Percentiles rank a stretch among this genome's conserved stretches.
Conservation (phyloP, 2,888 invertebrate genomes). For the Pachliopta kotzebuea region DNA sequence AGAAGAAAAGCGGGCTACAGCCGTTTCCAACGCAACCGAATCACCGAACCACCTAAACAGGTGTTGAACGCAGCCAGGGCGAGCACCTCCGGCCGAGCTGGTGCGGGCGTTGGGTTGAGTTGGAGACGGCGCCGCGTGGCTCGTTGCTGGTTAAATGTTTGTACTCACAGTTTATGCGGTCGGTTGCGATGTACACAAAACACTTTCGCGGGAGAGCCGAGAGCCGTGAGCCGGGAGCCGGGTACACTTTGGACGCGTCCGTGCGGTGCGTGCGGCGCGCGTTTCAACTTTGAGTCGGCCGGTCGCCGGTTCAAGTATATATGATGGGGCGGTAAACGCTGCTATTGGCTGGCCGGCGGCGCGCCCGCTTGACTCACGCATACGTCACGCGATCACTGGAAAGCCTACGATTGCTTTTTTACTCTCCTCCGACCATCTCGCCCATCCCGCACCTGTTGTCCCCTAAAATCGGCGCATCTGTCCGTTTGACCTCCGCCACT, state of each 20-base stretch:
- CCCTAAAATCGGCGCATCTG: conserved; percentile 19
- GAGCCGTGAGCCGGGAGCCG: conserved; percentile 30
- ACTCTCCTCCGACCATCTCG: conserved; percentile 30
- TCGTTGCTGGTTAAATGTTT: conserved; percentile 24
- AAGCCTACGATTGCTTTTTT: conserved; percentile 52
- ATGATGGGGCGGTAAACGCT: conserved; percentile 50
- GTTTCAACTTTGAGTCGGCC: conserved; percentile 57
- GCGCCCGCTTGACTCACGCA: conserved; percentile 56
- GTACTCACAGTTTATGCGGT: conserved; percentile 60
- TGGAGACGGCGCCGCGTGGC: conserved; percentile 13
- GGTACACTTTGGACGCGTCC: conserved; percentile 31
- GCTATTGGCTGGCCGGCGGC: conserved; percentile 56
- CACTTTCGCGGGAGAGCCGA: conserved; percentile 48
- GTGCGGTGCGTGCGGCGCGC: conserved; percentile 42
- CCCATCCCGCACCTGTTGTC: conserved; percentile 26
- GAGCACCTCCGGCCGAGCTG: not conserved
- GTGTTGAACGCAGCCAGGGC: conserved; percentile 7
- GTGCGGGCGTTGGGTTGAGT: conserved; percentile 3
- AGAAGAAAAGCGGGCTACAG: conserved; percentile 7
- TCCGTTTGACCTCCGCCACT: conserved; percentile 19
- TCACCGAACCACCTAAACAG: conserved; percentile 2
- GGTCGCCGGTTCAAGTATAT: conserved; percentile 58
- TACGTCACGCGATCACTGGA: conserved; percentile 57
- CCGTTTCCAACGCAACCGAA: conserved; percentile 20
- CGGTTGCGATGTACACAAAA: conserved; percentile 42